Percentiles rank a stretch among this genome's conserved stretches.
Conservation (phyloP, 1,140 invertebrate species). For the Drosophila kanapiae region DNA sequence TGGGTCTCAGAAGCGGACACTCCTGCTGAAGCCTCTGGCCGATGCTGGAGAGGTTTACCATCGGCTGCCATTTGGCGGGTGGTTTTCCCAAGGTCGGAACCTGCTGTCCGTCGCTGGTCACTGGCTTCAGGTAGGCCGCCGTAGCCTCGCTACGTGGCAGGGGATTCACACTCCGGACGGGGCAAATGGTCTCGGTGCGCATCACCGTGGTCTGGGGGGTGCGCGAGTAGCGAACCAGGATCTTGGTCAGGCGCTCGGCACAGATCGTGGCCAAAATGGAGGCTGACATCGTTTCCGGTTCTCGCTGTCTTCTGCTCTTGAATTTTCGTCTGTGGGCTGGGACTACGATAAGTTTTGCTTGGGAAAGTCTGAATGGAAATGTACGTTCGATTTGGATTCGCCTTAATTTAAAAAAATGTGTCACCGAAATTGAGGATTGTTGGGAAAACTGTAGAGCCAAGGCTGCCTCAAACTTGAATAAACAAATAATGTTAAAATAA, state of each 20-base stretch:
- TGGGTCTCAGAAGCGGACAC: not conserved
- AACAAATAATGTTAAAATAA: not conserved
- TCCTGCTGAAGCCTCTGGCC: conserved; percentile 11
- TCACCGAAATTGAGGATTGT: conserved; percentile 1
- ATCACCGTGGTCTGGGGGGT: conserved; percentile 7
- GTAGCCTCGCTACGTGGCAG: conserved; percentile 9
- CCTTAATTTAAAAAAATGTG: conserved; percentile 32
- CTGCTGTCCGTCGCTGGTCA: not conserved
- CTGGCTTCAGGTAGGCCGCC: conserved; percentile 7
- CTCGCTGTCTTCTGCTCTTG: not conserved
- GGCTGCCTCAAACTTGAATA: not conserved
- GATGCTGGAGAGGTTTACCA: conserved; percentile 7
- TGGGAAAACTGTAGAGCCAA: not conserved
- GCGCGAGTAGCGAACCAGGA: conserved; percentile 50
- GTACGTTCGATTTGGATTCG: conserved; percentile 43
- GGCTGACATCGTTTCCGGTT: conserved; percentile 38
- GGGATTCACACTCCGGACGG: not conserved
- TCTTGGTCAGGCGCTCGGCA: conserved; percentile 66
- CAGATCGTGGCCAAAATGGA: conserved; percentile 69
- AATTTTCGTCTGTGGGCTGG: not conserved
- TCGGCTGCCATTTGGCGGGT: conserved; percentile 10
- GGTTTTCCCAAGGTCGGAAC: not conserved
- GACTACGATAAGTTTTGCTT: not conserved
- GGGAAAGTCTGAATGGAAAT: conserved; percentile 26
- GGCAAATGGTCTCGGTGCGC: conserved; percentile 2